These are phyloP conservation scores for Arrhopalites spinosus DNA, from an alignment of 2,888 invertebrate genomes.

Conservation along the genomic window DNA sequence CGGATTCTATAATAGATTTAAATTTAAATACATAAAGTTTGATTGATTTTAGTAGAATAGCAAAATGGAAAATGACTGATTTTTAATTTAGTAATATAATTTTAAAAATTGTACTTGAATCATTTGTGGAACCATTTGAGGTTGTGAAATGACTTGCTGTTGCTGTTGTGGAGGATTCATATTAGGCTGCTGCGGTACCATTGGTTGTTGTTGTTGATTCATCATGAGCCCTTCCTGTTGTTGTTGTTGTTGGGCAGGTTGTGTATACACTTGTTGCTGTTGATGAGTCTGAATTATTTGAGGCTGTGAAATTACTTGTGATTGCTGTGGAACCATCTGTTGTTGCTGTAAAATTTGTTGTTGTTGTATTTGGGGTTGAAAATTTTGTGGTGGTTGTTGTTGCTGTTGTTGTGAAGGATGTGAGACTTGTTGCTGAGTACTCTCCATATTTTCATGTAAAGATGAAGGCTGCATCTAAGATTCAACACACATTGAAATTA, in stretches of 20 bases:
- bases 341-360: slow-evolving; percentile 62
- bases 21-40: too few relatives aligned
- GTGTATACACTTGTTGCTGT: background rate
- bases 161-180: slow-evolving; percentile 13
- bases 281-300: slow-evolving; percentile 4
- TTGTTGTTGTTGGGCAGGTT: background rate
- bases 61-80: background rate
- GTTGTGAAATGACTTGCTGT: slow-evolving; percentile 8
- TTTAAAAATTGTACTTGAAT: background rate
- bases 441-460: background rate
- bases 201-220: slow-evolving; percentile 4
- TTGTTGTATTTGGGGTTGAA: slow-evolving; percentile 63
- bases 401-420: background rate
- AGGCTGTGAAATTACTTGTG: background rate
- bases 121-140: slow-evolving; percentile 20
- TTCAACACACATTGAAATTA: background rate
- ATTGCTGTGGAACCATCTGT: background rate
- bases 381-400: background rate
- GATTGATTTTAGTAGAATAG: background rate
- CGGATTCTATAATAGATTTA: background rate
- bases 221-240: background rate
- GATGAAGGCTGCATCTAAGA: background rate
- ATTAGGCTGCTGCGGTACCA: background rate
- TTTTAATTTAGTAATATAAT: background rate
- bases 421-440: slow-evolving; percentile 15